Conservation (phyloP, 2,113 vertebrate species). For the Anser cygnoides region DNA sequence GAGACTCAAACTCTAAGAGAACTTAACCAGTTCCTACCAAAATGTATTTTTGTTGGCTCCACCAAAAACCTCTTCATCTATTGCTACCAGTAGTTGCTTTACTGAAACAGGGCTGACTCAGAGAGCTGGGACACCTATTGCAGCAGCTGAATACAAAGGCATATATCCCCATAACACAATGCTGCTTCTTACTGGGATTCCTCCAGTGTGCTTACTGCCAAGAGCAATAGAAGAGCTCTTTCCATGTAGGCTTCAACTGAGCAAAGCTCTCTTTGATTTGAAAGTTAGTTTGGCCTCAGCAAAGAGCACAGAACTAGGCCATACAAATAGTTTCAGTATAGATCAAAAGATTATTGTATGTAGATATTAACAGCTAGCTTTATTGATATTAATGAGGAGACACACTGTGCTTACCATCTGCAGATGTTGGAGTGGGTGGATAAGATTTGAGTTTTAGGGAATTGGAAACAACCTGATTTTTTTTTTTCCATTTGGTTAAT, state of each 20-base stretch:
- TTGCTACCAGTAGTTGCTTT: not conserved
- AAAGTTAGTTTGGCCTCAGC: not conserved
- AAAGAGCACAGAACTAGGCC: not conserved
- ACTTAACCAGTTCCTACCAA: not conserved
- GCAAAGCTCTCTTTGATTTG: not conserved
- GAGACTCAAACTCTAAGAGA: not conserved
- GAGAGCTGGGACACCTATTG: not conserved
- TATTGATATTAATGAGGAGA: slow-evolving; percentile 25
- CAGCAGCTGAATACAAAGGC: not conserved
- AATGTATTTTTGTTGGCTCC: not conserved
- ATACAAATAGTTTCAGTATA: not conserved
- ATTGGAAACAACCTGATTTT: not conserved
- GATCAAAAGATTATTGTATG: not conserved
- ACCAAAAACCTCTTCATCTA: not conserved
- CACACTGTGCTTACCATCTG: slow-evolving; percentile 1
- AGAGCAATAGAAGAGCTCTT: not conserved
- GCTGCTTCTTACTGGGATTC: not conserved
- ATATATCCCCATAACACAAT: not conserved
- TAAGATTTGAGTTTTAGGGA: slow-evolving; percentile 27
- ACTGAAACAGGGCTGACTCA: not conserved
- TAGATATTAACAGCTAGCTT: not conserved
- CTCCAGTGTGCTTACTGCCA: not conserved
- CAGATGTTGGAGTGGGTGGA: slow-evolving; percentile 44
- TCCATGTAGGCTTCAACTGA: not conserved
- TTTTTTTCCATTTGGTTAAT: slow-evolving; percentile 24